Evolutionary conservation across 2,113 vertebrate genomes (phyloP).

Genomic region (Megaptera novaeangliae): DNA sequence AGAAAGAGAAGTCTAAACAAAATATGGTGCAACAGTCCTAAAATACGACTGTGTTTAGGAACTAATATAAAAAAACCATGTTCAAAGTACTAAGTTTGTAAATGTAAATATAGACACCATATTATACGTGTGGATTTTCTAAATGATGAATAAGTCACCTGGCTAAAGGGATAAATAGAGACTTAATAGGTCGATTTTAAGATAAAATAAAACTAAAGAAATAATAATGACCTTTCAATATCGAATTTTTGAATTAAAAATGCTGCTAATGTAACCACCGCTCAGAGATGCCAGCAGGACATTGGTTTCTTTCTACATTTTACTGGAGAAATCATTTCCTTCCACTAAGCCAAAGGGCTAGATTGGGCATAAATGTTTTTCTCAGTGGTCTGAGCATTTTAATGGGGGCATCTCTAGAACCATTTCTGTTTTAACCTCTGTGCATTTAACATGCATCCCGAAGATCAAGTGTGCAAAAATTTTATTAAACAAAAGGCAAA

Average conservation of each 20-base stretch:
- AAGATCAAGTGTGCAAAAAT: neutral
- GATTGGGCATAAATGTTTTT: neutral
- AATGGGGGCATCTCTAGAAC: neutral
- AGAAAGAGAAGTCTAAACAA: neutral
- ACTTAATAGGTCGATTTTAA: neutral
- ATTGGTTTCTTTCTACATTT: neutral
- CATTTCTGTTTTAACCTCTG: neutral
- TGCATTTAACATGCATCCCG: neutral
- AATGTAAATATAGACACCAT: neutral
- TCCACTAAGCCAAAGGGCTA: neutral
- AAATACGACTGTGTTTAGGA: neutral
- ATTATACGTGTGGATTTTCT: neutral
- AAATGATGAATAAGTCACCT: neutral
- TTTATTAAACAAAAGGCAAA: neutral
- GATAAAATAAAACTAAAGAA: neutral
- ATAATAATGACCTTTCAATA: neutral
- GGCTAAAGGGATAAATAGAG: neutral
- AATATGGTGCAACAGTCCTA: neutral
- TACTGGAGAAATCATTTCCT: neutral
- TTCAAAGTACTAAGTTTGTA: neutral
- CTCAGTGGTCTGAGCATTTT: neutral
- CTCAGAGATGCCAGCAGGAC: neutral
- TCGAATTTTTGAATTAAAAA: neutral
- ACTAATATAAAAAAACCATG: neutral
- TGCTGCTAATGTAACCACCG: neutral